These are phyloP conservation scores for Gorsachius magnificus DNA, from an alignment of 2,797 vertebrate genomes.

Conservation along the genomic window DNA sequence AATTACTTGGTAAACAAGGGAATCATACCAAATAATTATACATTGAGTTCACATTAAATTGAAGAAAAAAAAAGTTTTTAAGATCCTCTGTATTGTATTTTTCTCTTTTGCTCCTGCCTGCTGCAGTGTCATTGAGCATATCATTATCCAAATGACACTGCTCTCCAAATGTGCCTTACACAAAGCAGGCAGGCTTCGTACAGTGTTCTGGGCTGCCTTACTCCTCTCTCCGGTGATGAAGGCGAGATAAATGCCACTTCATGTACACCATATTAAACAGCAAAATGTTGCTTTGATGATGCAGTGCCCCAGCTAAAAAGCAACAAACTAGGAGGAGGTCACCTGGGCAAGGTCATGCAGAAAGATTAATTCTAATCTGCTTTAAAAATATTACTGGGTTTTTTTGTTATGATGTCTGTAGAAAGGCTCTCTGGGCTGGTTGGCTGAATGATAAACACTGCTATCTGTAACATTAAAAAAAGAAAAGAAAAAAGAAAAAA, in stretches of 20 bases:
- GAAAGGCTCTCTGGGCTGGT: neutral
- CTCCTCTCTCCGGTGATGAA: neutral
- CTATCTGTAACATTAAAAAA: neutral
- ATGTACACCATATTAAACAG: neutral
- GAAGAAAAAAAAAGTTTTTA: constrained; percentile 39
- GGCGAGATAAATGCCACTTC: neutral
- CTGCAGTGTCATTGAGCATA: constrained; percentile 46
- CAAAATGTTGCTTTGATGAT: neutral
- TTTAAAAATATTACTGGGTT: constrained; percentile 69
- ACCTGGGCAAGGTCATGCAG: constrained; percentile 32
- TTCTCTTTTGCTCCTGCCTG: neutral
- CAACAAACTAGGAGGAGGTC: constrained; percentile 7
- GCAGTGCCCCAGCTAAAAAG: neutral
- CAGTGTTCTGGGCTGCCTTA: neutral
- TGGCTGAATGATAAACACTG: constrained; percentile 37
- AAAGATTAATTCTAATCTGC: constrained; percentile 72
- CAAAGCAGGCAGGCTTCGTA: neutral
- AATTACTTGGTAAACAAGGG: constrained; percentile 81
- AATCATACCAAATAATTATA: constrained; percentile 77
- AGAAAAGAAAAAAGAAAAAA: neutral
- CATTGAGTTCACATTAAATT: constrained; percentile 70
- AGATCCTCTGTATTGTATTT: constrained; percentile 20
- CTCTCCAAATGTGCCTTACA: neutral
- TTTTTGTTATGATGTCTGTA: constrained; percentile 33
- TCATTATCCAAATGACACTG: neutral